A percentile compares a stretch with the other conserved stretches of the same genome.
These are phyloP conservation scores for Mustela lutreola DNA, from an alignment of 2,113 vertebrate genomes.

Conservation along the genomic window DNA sequence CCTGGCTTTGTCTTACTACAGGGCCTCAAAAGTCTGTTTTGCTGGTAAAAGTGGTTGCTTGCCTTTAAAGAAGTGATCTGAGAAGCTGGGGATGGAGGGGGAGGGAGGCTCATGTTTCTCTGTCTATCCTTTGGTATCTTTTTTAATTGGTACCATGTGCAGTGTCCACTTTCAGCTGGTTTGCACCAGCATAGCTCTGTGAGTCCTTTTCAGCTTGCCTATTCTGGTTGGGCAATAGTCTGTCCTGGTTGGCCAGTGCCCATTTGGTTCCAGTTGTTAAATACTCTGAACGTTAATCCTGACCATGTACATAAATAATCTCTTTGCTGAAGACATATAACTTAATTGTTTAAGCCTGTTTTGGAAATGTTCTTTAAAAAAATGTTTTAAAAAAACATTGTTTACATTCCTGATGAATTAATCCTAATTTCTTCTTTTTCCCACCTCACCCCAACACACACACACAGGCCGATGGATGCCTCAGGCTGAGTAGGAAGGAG, in stretches of 20 bases:
- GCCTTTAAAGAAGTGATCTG: neutral
- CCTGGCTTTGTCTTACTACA: neutral
- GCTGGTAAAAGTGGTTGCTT: constrained; percentile 10
- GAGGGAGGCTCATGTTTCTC: neutral
- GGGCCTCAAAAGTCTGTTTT: neutral
- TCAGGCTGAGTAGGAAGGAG: neutral
- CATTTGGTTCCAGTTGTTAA: constrained; percentile 15
- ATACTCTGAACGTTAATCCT: neutral
- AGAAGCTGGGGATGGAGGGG: neutral
- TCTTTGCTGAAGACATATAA: neutral
- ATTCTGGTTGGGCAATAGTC: neutral
- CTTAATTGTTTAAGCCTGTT: neutral
- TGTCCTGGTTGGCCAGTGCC: neutral
- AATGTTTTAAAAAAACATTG: neutral
- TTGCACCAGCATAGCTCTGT: neutral
- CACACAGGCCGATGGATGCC: neutral
- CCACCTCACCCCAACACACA: neutral
- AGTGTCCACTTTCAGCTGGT: neutral
- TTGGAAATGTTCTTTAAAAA: neutral
- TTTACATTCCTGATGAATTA: constrained; percentile 27
- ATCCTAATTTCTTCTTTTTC: neutral
- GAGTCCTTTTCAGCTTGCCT: neutral
- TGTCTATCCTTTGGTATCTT: neutral
- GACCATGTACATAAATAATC: neutral
- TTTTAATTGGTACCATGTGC: neutral